A percentile compares a stretch with the other conserved stretches of the same genome.
Conservation (phyloP, 1,140 invertebrate genomes). For the Trigoniulus corallinus region DNA sequence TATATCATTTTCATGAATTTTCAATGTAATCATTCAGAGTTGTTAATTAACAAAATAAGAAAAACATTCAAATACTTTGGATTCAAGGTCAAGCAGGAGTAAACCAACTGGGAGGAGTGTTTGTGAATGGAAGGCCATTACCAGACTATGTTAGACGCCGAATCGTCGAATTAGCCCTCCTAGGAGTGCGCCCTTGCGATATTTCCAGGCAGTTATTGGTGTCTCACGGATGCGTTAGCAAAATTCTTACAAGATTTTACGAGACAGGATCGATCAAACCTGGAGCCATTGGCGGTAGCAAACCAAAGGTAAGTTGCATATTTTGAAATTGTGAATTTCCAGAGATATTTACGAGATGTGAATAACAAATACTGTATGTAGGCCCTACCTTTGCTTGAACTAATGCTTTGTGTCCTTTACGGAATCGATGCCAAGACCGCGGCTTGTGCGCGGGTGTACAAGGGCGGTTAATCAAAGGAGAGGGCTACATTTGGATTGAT, state of each 20-base stretch:
- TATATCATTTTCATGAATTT: too few species aligned
- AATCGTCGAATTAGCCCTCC: slow-evolving; percentile 81
- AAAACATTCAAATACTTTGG: too few species aligned
- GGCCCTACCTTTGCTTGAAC: neutral
- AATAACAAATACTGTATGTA: neutral
- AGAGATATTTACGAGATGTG: too few species aligned
- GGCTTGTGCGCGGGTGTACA: neutral
- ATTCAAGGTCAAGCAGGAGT: slow-evolving; percentile 90
- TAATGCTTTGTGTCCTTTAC: neutral
- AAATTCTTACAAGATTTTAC: slow-evolving; percentile 91
- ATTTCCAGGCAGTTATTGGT: slow-evolving; percentile 87
- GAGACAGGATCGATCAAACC: slow-evolving; percentile 84
- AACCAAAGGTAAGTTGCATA: slow-evolving; percentile 84
- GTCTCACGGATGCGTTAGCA: slow-evolving; percentile 91
- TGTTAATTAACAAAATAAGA: too few species aligned
- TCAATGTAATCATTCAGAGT: too few species aligned
- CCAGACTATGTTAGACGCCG: slow-evolving; percentile 82
- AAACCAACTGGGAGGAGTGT: too few species aligned
- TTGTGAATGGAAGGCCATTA: slow-evolving; percentile 85
- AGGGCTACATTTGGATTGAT: neutral
- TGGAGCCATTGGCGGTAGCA: slow-evolving; percentile 73
- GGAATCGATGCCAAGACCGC: neutral
- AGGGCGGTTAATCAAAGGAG: neutral
- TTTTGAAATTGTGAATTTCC: too few species aligned
- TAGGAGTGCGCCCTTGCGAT: slow-evolving; percentile 80